Base-by-base conservation (phyloP, 1,140 invertebrate genomes). In the Branchinecta lynchi region DNA sequence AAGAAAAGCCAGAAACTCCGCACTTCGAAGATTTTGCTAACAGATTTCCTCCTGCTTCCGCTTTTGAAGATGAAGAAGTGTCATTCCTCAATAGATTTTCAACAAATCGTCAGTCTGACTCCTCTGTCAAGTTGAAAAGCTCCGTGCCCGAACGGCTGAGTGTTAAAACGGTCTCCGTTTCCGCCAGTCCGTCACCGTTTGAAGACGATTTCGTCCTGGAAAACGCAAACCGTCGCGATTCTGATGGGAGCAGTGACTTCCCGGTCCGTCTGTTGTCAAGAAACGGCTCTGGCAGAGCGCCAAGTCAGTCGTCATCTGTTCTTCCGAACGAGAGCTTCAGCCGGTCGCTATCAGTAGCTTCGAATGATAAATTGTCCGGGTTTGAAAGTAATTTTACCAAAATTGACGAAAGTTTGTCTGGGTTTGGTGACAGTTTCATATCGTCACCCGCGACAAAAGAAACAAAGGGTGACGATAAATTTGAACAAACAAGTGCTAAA, bases 201-300 rank as follows among this genome's bases (percentile, higher is more conserved):
- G 86, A 89, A 74, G 87, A 88, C 75, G 86, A 88, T 76, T 84
- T 88, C 72, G 85, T 85, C 0, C 82, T 84, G 7, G 80, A 79
- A 8, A 79, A 81, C 2, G 81, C 75, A 72, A 44, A 72, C 68
- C 17, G 73, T 71, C 66, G 72, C 69, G 71, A 70, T 43, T 69
- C 69, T 0, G 15, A 70, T 32, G 15, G 17, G 51, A 15, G 70
- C 20, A 32, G 43, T 67, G 68, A 21, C 32, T 32, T 32, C 32
- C 32, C 32, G 32, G 32, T 32, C 32, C 32, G 32, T 32, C 32
- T 32, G 32, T 5, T 32, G 32, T 32, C 32, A 32, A 32, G 32
- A 32, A 32, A 32, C 32, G 32, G 32, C 32, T 32, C 32, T 32
- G 32, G 32, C 32, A 32, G 32, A 32, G 32, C 32, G 32, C 32